Evolutionary conservation across 1,140 invertebrate genomes (phyloP), one percentile per base, ranked within the genome.

Genomic region (Lepidurus couesii): DNA sequence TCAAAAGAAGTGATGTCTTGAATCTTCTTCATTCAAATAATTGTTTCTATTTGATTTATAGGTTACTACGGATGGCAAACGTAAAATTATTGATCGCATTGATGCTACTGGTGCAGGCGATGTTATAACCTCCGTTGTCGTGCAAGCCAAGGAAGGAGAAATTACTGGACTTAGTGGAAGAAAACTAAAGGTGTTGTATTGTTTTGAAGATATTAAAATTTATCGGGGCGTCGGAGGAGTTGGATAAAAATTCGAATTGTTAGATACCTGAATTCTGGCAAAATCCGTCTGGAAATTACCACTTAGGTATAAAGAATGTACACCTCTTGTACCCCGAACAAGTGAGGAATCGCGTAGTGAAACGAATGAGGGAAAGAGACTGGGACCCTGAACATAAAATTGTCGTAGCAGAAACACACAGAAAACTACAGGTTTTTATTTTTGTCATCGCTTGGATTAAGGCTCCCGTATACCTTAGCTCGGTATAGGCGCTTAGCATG

Each of bases 101-200:
- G 97, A 99, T 87, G 96, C 95, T 81, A 95, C 93, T 83, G 98
- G 98, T 75, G 92, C 94, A 83, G 97, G 96, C 42, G 96, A 98
- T 89, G 93, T 97, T 47, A 91, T 94, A 83, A 96, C 93, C n/a
- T 91, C 90, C 42, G 92, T 91, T 76, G 88, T 96, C 83, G 92
- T 95, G 7, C 90, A 91, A 82, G 89, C 90, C 5, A 79, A 87
- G 78, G 91, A 95, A 83, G 92, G 93, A 34, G 86, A 86, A 80
- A 91, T 99, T 76, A 92, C 89, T 82, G 96, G 96, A 47, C 82
- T 97, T 9, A 94, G 93, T 81, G 96, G 96, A 75, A 88, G 95
- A 80, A 93, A 91, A 85, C 87, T 99, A 44, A 94, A 93, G 87
- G 95, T 95, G 88, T 84, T 24, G 65, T n/a, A n/a, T n/a, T n/a